Conservation (phyloP, 2,113 vertebrate genomes). For the human region GRCh38 chr7:27187001-27187500, state of each 20-base stretch:
- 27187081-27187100: constrained; percentile 84
- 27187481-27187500: constrained; percentile 31
- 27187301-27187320: constrained; percentile 84
- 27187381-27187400: not conserved
- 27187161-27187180: constrained; percentile 82
- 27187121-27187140: constrained; percentile 85
- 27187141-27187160: constrained; percentile 89
- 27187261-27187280: constrained; percentile 83
- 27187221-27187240: constrained; percentile 80
- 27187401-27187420: not conserved
- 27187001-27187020: constrained; percentile 88
- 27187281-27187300: constrained; percentile 72
- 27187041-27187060: constrained; percentile 85
- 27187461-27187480: constrained; percentile 14
- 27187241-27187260: constrained; percentile 87
- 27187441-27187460: not conserved
- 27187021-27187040: constrained; percentile 78
- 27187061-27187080: constrained; percentile 80
- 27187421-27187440: constrained; percentile 24
- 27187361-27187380: not conserved
- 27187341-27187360: constrained; percentile 71
- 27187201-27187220: constrained; percentile 87
- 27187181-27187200: constrained; percentile 76
- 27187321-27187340: constrained; percentile 81
- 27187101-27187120: constrained; percentile 87